Conservation (phyloP, 2,888 invertebrate genomes). For the Monoplex corrugatus region DNA sequence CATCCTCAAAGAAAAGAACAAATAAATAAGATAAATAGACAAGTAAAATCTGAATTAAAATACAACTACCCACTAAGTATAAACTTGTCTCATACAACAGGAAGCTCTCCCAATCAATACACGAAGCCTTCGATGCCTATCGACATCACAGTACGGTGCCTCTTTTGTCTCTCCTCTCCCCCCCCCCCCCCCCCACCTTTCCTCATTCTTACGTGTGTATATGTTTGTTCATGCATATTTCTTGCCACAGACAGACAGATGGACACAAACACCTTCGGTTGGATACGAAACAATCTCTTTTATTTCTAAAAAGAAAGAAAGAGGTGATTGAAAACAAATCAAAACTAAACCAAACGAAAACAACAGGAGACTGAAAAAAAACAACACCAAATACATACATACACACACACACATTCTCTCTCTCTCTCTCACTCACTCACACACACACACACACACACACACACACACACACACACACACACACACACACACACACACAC, state of each 20-base stretch:
- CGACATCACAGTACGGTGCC: too few relatives aligned
- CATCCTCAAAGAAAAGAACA: neutral
- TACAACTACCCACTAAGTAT: neutral
- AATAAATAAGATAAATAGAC: neutral
- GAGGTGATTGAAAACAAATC: neutral
- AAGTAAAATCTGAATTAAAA: too few relatives aligned
- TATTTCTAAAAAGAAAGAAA: neutral
- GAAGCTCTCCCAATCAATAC: too few relatives aligned
- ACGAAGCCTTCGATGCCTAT: too few relatives aligned
- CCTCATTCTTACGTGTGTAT: neutral
- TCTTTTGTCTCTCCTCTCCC: neutral
- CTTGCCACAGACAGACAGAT: neutral
- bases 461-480: slow-evolving; percentile 40
- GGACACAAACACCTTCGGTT: neutral
- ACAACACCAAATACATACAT: too few relatives aligned
- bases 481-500: neutral
- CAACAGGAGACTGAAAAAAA: neutral
- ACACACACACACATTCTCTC: neutral
- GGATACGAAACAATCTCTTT: too few relatives aligned
- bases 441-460: slow-evolving; percentile 22
- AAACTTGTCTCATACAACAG: too few relatives aligned
- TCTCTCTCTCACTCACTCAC: neutral
- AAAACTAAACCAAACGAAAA: neutral
- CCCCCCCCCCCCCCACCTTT: neutral
- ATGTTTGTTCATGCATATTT: neutral